Evolutionary conservation across 2,888 invertebrate genomes (phyloP), one percentile per base, ranked within the genome.

Genomic region (Lepidochrysops patricia): DNA sequence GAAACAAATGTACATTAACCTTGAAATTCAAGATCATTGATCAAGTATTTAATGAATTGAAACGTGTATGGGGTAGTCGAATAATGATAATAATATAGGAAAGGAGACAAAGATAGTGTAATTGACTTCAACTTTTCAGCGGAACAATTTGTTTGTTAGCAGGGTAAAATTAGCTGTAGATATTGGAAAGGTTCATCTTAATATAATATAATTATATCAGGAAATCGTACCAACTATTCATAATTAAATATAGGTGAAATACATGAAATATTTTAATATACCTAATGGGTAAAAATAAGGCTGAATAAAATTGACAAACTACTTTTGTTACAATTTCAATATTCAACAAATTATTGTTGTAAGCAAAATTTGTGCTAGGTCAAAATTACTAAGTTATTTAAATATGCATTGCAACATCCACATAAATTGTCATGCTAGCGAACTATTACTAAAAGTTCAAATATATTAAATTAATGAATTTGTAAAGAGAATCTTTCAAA

Each of bases 131-230:
- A 70, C 68, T 71, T 68, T 66, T 69, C 60, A 43, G 25, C 7
- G 64, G 59, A 62, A 62, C 70, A 71, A 68, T 65, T 67, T 66
- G 65, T 65, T 63, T 66, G 67, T 54, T 66, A 69, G 63, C 74
- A 74, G 74, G 73, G 71, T 74, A 72, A 62, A 65, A 58, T 58
- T 63, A 60, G 58, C 49, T 58, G 29, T 63, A 65, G 49, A 57
- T 62, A 60, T 64, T 29, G 27, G 52, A 52, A 52, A 19, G 19
- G 43, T 43, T 23, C 9, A 19, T 43, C 43, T 3, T 12, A 29
- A 19, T 43, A 43, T 19, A 43, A 43, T 43, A 13, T 23, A 43
- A 9, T 23, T 43, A 43, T 43, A 43, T 43, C 26, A 50, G 50
- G 13, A 26, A 26, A 50, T 50, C 2, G 50, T 50, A 50, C 26